Base-by-base conservation (phyloP, 2,797 vertebrate species). In the Pseudomugil tenellus region DNA sequence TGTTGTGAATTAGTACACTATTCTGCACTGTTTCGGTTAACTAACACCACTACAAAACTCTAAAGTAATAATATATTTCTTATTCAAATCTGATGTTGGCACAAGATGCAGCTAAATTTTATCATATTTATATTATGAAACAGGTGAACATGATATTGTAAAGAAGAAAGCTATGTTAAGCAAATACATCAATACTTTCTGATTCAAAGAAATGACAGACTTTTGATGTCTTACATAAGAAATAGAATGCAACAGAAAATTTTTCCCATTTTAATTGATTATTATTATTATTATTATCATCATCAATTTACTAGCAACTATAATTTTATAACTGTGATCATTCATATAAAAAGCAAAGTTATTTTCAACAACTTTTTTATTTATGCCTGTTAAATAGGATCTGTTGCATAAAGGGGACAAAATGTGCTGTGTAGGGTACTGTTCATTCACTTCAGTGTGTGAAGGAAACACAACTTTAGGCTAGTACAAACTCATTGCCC, bases 31-130 rank as follows among this genome's bases (percentile, higher is more conserved):
- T 65, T 61, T 65, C 13, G n/a, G 4, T 43, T 19, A 35, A 70
- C 0, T 43, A 58, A 81, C 60, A 79, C 31, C 28, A 26, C 63
- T 48, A 77, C 13, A 49, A 81, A 79, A 54, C 48, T 37, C 43
- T 58, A n/a, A 55, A 14, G 17, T 14, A 25, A 58, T 70, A 17
- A 26, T 51, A 49, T 48, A 63, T 64, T 34, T 69, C 51, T 3
- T 41, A 31, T 19, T 13, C 12, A 62, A 63, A 63, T 34, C 7
- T 19, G 28, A 62, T 48, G 32, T 75, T 70, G 48, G 59, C 74
- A 59, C 26, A 69, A 58, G 34, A 60, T 63, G 84, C 63, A 75
- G 57, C 68, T 68, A 80, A 57, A 77, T 67, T 83, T 78, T 48
- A 74, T 58, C 56, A 69, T 31, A 67, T 67, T 58, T 70, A 78